These are phyloP conservation scores for Eremobia ochroleuca DNA, from an alignment of 2,888 invertebrate species.

Conservation along the genomic window DNA sequence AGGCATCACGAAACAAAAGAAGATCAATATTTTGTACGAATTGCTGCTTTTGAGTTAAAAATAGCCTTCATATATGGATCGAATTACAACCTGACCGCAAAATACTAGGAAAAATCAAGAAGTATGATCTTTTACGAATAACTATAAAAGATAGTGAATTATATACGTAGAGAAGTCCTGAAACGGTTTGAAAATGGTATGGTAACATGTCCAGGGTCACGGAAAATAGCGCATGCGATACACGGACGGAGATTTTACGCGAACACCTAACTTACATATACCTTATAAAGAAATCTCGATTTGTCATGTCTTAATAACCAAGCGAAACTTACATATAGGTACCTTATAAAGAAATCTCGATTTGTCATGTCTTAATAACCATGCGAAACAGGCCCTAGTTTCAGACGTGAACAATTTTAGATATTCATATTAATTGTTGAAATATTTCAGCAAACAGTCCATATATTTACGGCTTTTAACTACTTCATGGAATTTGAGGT, in stretches of 20 bases:
- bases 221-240: too few relatives aligned
- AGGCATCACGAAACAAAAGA: background rate
- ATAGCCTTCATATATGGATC: background rate
- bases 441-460: background rate
- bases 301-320: too few relatives aligned
- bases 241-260: too few relatives aligned
- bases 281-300: too few relatives aligned
- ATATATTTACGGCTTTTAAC: background rate
- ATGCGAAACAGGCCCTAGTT: too few relatives aligned
- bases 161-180: background rate
- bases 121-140: background rate
- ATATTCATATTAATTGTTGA: too few relatives aligned
- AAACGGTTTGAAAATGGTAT: background rate
- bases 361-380: too few relatives aligned
- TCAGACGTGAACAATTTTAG: too few relatives aligned
- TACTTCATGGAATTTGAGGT: too few relatives aligned
- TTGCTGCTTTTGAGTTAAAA: background rate
- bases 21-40: background rate
- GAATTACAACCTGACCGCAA: slow-evolving; percentile 18
- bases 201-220: background rate
- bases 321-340: too few relatives aligned
- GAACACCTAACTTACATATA: too few relatives aligned
- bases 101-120: slow-evolving; percentile 5
- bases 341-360: too few relatives aligned
- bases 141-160: background rate